Evolutionary conservation across 2,888 invertebrate species (phyloP), one percentile per base, ranked within the genome.

Genomic region (Oxyteleia sp.): DNA sequence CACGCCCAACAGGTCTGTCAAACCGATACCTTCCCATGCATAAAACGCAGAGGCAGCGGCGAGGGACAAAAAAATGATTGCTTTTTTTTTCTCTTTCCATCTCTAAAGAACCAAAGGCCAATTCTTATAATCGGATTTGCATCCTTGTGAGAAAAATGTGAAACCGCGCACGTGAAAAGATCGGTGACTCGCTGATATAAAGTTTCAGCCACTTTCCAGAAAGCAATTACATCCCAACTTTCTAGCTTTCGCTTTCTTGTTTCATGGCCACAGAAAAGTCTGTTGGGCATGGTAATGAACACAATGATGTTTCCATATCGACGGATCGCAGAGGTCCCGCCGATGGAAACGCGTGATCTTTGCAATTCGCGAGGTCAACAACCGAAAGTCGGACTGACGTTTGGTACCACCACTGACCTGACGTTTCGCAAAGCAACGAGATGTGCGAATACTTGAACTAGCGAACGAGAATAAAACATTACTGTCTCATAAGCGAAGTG

Each of bases 191-290:
- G 69, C 13, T 26, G 64, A 57, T 66, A 75, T 57, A 38, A 63
- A 72, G 64, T 66, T 80, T 80, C 61, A 66, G 41, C 2, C 47
- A 64, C 81, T 82, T 82, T 82, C 82, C 66, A 76, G 38, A 76
- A 76, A 82, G 71, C 57, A 76, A 82, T 80, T 84, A 80, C 49
- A 72, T n/a, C 4, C 51, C 32, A 35, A 84, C 84, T 84, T 80
- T 84, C 84, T 71, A 80, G 80, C 79, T 84, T 84, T 84, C 80
- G 76, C 80, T 84, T 84, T 84, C 80, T 49, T 75, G 15, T 68
- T 66, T 57, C 69, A 83, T 69, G 66, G 80, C 47, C 79, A 64
- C 79, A 53, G 71, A 79, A 71, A 71, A 64, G 49, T 64, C 51
- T 18, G 51, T 63, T 55, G 32, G 13, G 49, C 45, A 63, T 61